Evolutionary conservation across 2,888 invertebrate species (phyloP).

Genomic region (Reticulitermes lucifugus): DNA sequence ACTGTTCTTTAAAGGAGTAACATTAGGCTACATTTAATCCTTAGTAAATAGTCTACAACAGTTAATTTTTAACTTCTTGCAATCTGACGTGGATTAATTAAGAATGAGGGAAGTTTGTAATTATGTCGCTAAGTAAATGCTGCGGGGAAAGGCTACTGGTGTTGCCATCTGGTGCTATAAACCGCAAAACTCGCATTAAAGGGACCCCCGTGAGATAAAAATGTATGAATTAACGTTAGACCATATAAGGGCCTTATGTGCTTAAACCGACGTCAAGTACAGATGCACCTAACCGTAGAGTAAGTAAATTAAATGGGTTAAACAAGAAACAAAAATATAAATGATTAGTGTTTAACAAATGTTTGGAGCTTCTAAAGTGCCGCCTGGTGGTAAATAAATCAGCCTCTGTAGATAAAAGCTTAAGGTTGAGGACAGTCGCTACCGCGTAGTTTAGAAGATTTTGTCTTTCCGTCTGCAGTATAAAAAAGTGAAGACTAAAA

Average conservation of each 20-base stretch:
- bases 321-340: neutral
- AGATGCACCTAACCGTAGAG: slow-evolving; percentile 4
- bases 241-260: slow-evolving; percentile 16
- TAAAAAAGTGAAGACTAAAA: no score
- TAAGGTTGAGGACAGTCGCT: no score
- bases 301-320: slow-evolving; percentile 24
- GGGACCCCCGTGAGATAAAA: slow-evolving; percentile 33
- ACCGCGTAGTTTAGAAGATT: no score
- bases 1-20: neutral
- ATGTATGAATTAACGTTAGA: slow-evolving; percentile 22
- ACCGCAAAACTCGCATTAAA: slow-evolving; percentile 49
- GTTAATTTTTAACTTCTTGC: slow-evolving; percentile 28
- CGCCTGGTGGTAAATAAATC: slow-evolving; percentile 21
- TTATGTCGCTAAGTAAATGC: slow-evolving; percentile 18
- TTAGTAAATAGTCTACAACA: slow-evolving; percentile 25
- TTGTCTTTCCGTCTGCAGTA: no score
- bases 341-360: slow-evolving; percentile 9
- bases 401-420: neutral
- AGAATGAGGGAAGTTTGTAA: slow-evolving; percentile 16
- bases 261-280: slow-evolving; percentile 11
- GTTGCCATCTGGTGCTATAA: slow-evolving; percentile 45
- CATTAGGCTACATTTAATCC: slow-evolving; percentile 20
- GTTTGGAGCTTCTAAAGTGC: slow-evolving; percentile 2
- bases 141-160: neutral
- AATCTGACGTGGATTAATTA: slow-evolving; percentile 8